Base-by-base conservation (phyloP, 2,113 vertebrate genomes). In the Xiphias gladius region DNA sequence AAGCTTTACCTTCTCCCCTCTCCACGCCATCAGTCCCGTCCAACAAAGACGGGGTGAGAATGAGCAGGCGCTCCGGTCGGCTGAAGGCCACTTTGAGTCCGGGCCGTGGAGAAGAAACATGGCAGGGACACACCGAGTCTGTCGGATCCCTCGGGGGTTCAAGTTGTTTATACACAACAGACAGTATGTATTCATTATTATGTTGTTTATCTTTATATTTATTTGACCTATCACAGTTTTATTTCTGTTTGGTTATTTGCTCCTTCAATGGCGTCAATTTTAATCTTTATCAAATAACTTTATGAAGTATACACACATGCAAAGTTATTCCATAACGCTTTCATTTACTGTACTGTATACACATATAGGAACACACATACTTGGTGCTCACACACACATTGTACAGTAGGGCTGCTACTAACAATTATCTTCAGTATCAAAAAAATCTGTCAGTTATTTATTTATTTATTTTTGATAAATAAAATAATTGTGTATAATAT, bases 1-100 rank as follows among this genome's bases (percentile, higher is more conserved):
- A 85, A 85, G 76, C 50, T 22, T 20, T 71, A 71, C 43, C 83
- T 79, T 81, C 83, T 80, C 79, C 73, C 83, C 68, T 76, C 80
- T 41, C 67, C 75, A 26, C 6, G 57, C 80, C 55, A 39, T 65
- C 73, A 28, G 32, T 9, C 59, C 64, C 19, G n/a, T 85, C 76
- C 83, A 79, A 86, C 88, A 87, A 82, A 82, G 84, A 52, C 14
- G 20, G 68, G 71, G 62, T 86, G 88, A 89, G 83, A 82, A 59
- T 76, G 83, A 85, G 55, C 84, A 87, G 86, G 82, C 86, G 6
- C 73, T 61, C 32, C 2, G 16, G 26, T 57, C 50, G 64, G 78
- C 77, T 20, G 74, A 71, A 43, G 78, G 76, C 83, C 66, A 26
- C 72, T 76, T 8, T 50, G 68, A 83, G 79, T 73, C 81, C 32